These are phyloP conservation scores for Hippopotamyrus pictus DNA, from an alignment of 2,797 vertebrate genomes.

Conservation along the genomic window DNA sequence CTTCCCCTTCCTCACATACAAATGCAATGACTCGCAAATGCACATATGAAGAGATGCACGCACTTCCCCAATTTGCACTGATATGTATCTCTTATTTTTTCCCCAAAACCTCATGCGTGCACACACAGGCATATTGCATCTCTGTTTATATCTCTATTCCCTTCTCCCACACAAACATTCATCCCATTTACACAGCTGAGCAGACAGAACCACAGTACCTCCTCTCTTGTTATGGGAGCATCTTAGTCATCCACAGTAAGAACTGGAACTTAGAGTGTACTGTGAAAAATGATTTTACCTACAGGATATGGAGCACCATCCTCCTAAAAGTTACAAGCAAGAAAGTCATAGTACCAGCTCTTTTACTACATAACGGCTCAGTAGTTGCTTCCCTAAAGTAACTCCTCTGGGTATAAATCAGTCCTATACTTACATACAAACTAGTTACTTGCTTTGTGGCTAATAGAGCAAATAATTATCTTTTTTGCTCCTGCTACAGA, in stretches of 20 bases:
- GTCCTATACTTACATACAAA: background rate
- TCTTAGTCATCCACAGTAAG: background rate
- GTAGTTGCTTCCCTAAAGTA: background rate
- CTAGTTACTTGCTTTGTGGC: background rate
- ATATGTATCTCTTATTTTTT: background rate
- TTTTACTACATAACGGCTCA: background rate
- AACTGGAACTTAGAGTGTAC: background rate
- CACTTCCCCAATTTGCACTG: background rate
- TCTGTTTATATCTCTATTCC: background rate
- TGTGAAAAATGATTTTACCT: background rate
- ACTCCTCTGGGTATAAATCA: background rate
- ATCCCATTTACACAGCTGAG: slow-evolving; percentile 5
- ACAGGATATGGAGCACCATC: background rate
- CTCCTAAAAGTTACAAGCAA: background rate
- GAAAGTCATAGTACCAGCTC: background rate
- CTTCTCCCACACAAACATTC: background rate
- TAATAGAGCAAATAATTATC: slow-evolving; percentile 9
- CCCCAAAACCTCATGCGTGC: background rate
- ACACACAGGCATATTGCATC: background rate
- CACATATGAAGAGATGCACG: background rate
- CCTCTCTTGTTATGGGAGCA: background rate
- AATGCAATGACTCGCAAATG: background rate
- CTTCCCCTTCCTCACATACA: background rate
- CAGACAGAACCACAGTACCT: background rate
- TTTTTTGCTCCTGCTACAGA: background rate